Base-by-base conservation (phyloP, 2,888 invertebrate species). In the Diabrotica balteata region DNA sequence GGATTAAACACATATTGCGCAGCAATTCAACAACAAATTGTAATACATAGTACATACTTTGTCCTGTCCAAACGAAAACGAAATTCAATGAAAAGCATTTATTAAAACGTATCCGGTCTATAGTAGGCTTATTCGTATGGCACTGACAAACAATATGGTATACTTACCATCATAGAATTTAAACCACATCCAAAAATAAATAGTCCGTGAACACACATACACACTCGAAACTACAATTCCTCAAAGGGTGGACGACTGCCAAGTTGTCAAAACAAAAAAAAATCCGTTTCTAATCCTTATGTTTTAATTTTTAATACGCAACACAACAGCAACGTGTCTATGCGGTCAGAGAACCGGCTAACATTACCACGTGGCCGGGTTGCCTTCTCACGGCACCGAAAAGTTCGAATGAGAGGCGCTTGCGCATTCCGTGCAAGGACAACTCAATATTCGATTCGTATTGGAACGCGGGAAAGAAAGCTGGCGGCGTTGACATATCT, bases 341-440 rank as follows among this genome's bases (percentile, higher is more conserved):
- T 49, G 43, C 67, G 10, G 52, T 22, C 65, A 52, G 49, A 60
- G 65, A 62, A 72, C 75, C 73, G 75, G 74, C 70, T 66, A 70
- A 76, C 65, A 74, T 75, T 73, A 77, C 74, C 77, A 77, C 77
- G 77, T 77, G 77, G 75, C 75, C 67, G 64, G 59, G 62, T 57
- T 63, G 62, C 64, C 63, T 64, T 58, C 67, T 65, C 63, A 57
- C 52, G 22, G 63, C 71, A 72, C 72, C 71, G 71, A 72, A 75
- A 73, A 72, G 71, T 72, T 72, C 70, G 67, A 70, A 69, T 66
- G 62, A 55, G 44, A 10, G n/a, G 72, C 67, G 68, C 70, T 44
- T 54, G 73, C 75, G 74, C 69, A 17, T 49, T 45, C 44, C 5
- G n/a, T 42, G 10, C 70, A 59, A 70, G 66, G 63, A 68, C 69